Evolutionary conservation across 2,888 invertebrate species (phyloP).

Genomic region (Drosophila putrida): DNA sequence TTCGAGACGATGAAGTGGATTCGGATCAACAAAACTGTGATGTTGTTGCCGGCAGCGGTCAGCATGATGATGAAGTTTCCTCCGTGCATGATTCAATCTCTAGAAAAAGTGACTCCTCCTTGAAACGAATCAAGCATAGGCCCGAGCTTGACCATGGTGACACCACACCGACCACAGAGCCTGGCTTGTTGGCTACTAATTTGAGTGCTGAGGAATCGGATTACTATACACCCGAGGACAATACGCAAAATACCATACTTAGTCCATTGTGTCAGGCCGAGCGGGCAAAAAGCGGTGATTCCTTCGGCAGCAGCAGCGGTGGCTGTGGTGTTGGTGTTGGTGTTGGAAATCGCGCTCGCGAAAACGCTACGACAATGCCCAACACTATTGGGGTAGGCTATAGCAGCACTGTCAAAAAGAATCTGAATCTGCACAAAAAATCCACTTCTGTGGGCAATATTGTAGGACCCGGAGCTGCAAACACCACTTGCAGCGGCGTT

Average conservation of each 20-base stretch:
- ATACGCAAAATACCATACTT: slow-evolving; percentile 89
- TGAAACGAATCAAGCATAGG: slow-evolving; percentile 35
- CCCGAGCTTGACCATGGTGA: slow-evolving; percentile 45
- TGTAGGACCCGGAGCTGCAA: slow-evolving; percentile 64
- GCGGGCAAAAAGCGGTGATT: slow-evolving; percentile 69
- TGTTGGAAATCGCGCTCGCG: slow-evolving; percentile 21
- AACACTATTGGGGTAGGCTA: slow-evolving; percentile 54
- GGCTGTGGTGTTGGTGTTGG: slow-evolving; percentile 23
- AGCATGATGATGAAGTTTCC: slow-evolving; percentile 2
- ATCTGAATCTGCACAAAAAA: slow-evolving; percentile 82
- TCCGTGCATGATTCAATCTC: slow-evolving; percentile 44
- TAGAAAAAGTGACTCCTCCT: slow-evolving; percentile 53
- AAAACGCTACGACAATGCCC: slow-evolving; percentile 18
- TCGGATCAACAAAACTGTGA: slow-evolving; percentile 35
- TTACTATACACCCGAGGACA: slow-evolving; percentile 92
- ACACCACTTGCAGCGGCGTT: slow-evolving; percentile 64
- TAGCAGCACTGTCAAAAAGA: slow-evolving; percentile 75
- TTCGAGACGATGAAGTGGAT: slow-evolving; percentile 32
- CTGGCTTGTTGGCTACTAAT: slow-evolving; percentile 41
- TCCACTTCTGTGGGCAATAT: slow-evolving; percentile 85
- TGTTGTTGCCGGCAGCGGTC: slow-evolving; percentile 22
- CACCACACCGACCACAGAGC: slow-evolving; percentile 31
- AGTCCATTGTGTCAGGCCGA: slow-evolving; percentile 87
- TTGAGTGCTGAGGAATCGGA: slow-evolving; percentile 89
- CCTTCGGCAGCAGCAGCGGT: slow-evolving; percentile 49